Base-by-base conservation (phyloP, 2,888 invertebrate species). In the Timandra comae region DNA sequence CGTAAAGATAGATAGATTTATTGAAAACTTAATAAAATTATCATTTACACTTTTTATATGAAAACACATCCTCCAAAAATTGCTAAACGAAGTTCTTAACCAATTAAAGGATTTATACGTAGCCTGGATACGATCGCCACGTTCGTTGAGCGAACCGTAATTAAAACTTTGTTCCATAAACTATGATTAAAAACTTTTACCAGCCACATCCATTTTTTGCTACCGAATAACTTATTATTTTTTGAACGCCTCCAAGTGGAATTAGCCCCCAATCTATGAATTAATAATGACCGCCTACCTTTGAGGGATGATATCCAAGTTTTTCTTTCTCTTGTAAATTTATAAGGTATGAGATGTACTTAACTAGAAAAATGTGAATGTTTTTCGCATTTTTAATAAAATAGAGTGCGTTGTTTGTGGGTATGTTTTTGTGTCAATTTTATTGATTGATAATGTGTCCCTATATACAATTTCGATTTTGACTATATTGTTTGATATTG, bases 121-220 rank as follows among this genome's bases (percentile, higher is more conserved):
- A 54, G 53, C 43, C 47, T 50, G 45, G 41, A 56, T 61, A 52
- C 54, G 55, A 62, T 62, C 47, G 46, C 50, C 38, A 52, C 50
- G 52, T 55, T 49, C 44, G n/a, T n/a, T 47, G 44, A 47, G 51
- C 57, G 52, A 46, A 51, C 47, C 49, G 63, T 67, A 70, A 69
- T 71, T 71, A 69, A 68, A 72, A 72, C 60, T 69, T 71, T 56
- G 54, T 51, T 56, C 53, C 51, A 63, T 63, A 63, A 68, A 70
- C 69, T 72, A 68, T 59, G 62, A 64, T 67, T 66, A 61, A 69
- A 63, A 68, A 64, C 53, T 62, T 52, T 33, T 36, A 40, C 42
- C 38, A 50, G 46, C 52, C 47, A 52, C 46, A 48, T 35, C 47
- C 36, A 46, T 44, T 52, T 46, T 52, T 53, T 44, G 33, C 46